Evolutionary conservation across 2,113 vertebrate species (phyloP).

Genomic region (Muscicapa adusta): DNA sequence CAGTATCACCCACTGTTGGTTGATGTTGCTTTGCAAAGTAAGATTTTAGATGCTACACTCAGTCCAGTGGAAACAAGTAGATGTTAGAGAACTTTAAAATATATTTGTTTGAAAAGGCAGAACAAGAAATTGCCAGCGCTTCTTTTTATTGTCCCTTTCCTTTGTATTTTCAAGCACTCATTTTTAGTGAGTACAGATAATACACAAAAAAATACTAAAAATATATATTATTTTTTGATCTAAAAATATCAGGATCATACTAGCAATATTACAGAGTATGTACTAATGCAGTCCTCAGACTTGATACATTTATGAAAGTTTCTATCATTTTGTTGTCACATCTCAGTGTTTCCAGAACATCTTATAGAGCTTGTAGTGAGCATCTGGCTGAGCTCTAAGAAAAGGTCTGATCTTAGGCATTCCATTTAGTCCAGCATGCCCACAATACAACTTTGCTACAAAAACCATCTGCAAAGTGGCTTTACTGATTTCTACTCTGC

Average conservation of each 20-base stretch:
- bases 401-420: background rate
- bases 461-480: background rate
- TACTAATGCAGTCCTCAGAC: background rate
- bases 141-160: background rate
- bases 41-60: background rate
- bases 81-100: background rate
- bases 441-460: background rate
- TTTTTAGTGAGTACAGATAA: background rate
- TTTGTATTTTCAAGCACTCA: background rate
- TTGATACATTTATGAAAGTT: background rate
- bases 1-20: accelerated
- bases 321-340: background rate
- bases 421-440: background rate
- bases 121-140: background rate
- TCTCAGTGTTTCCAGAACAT: background rate
- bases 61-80: background rate
- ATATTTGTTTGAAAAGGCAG: background rate
- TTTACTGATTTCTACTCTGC: background rate
- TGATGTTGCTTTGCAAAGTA: background rate
- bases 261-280: background rate
- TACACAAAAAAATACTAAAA: background rate
- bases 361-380: background rate
- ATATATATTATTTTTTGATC: background rate
- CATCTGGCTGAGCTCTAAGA: background rate
- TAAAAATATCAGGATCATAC: background rate